Percentiles rank a stretch among this genome's conserved stretches.
Conservation (phyloP, 1,140 invertebrate species). For the Cydia fagiglandana region DNA sequence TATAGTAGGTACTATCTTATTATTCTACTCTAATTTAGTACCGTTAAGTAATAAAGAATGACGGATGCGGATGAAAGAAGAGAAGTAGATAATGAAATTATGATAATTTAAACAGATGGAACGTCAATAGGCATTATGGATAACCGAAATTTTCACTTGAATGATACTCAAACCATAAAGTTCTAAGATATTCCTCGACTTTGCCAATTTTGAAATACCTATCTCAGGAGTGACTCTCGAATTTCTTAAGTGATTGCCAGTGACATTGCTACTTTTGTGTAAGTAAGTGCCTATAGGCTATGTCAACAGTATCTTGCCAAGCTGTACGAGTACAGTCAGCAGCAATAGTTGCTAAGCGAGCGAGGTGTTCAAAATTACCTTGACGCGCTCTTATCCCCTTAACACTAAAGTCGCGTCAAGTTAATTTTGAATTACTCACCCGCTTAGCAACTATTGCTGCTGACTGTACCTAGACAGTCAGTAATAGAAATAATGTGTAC, state of each 20-base stretch:
- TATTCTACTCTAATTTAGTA: neutral
- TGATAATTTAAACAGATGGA: constrained; percentile 7
- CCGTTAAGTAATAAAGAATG: neutral
- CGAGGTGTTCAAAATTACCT: no score
- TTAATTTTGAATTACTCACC: no score
- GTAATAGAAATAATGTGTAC: no score
- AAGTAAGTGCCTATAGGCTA: no score
- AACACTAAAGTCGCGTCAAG: no score
- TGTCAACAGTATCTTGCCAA: no score
- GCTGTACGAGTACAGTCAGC: no score
- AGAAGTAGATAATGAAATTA: constrained; percentile 7
- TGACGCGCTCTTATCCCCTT: no score
- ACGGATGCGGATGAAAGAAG: neutral
- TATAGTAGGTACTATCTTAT: no score
- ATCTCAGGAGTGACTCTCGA: neutral
- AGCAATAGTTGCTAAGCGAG: no score
- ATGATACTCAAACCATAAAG: neutral
- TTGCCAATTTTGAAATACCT: constrained; percentile 6
- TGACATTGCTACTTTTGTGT: neutral
- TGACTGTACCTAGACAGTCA: no score
- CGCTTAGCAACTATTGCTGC: no score
- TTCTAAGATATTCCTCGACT: neutral
- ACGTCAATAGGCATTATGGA: constrained; percentile 13
- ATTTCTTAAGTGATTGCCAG: neutral
- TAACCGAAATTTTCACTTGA: constrained; percentile 8